These are phyloP conservation scores for Apodemus agrarius DNA, from an alignment of 2,797 vertebrate species.

Conservation along the genomic window DNA sequence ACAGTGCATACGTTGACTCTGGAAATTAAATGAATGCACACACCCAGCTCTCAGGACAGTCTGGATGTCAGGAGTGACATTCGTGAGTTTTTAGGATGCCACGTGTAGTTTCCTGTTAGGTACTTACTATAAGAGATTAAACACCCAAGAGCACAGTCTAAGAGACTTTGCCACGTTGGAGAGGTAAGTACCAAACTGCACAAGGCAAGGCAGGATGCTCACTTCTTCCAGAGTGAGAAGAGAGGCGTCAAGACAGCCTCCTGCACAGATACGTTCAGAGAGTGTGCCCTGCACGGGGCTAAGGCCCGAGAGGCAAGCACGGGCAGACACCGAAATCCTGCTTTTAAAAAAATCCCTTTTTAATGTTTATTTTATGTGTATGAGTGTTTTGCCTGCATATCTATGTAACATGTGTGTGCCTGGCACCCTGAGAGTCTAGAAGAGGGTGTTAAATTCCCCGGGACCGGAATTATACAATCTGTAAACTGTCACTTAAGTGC, in stretches of 20 bases:
- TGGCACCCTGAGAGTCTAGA: background rate
- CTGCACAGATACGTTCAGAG: rapidly evolving
- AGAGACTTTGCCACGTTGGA: background rate
- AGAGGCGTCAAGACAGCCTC: background rate
- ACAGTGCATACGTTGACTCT: background rate
- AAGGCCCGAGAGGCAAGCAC: background rate
- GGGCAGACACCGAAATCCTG: background rate
- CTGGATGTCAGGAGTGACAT: background rate
- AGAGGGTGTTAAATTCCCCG: no score
- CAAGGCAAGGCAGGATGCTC: background rate
- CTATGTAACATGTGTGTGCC: background rate
- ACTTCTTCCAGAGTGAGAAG: background rate
- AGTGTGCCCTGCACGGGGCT: no score
- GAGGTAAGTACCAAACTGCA: background rate
- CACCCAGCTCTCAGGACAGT: background rate
- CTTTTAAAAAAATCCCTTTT: no score
- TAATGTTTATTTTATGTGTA: background rate
- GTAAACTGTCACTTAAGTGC: background rate
- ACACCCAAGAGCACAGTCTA: background rate
- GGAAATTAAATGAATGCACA: background rate
- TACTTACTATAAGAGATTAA: background rate
- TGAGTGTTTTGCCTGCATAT: background rate
- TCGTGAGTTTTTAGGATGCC: background rate
- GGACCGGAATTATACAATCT: background rate
- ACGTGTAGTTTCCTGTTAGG: background rate